Base-by-base conservation (phyloP, 2,113 vertebrate genomes). In the Leuciscus idus region DNA sequence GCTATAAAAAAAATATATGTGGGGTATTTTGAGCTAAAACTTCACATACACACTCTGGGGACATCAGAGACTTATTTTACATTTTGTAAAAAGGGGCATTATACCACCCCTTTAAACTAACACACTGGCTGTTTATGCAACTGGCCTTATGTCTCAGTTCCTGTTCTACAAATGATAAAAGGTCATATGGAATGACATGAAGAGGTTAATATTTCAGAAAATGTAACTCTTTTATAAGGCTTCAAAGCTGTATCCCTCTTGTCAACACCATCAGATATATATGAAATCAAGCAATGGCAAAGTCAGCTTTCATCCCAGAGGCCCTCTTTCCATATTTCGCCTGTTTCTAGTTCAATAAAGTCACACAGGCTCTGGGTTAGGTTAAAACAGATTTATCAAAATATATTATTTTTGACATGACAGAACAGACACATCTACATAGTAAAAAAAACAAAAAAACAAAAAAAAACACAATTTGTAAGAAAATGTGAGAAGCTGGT, bases 231-330 rank as follows among this genome's bases (percentile, higher is more conserved):
- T 75, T 52, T 30, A 52, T 52, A 17, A 76, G 46, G 2, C 28
- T 30, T 48, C 46, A 48, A 48, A 76, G 11, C n/a, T 28, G 2
- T 76, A n/a, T 76, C 46, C 46, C 74, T 76, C n/a, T 76, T 52
- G 74, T 76, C 74, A 76, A 19, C 73, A 73, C 39, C 70, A 76
- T 76, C 73, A 76, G 13, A 52, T 76, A 76, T 76, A 52, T 52
- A 76, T 76, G 26, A 52, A 76, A 52, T 76, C n/a, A 52, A 28
- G 73, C 7, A 48, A 76, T 50, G 13, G n/a, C 39, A 73, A 76
- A 52, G 74, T 76, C 46, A 50, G 43, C 43, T 46, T 76, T 76
- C 46, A 76, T 52, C 46, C 73, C 43, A 13, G 46, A 50, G n/a
- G 73, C 48, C 2, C 7, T 50, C 46, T 46, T 52, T 76, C 12